Conservation (phyloP, 2,888 invertebrate genomes). For the Zootermopsis nevadensis region DNA sequence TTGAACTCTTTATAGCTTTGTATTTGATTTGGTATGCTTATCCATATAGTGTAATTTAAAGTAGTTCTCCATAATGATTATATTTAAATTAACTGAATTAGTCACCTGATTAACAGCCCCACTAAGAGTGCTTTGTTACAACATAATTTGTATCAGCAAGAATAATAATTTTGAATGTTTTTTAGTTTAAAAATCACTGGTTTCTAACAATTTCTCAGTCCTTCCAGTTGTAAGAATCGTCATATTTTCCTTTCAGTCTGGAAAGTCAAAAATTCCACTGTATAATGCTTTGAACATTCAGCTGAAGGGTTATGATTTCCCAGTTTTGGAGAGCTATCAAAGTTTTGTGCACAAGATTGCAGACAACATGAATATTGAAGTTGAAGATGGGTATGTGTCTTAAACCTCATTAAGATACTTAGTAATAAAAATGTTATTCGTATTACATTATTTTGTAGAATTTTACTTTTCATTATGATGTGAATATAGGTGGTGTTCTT, state of each 20-base stretch:
- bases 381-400: conserved; percentile 74
- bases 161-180: background rate
- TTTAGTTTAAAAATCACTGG: background rate
- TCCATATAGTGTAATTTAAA: too few relatives aligned
- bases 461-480: background rate
- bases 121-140: too few relatives aligned
- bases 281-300: conserved; percentile 82
- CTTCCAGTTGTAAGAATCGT: background rate
- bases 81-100: too few relatives aligned
- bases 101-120: too few relatives aligned
- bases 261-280: conserved; percentile 76
- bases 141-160: background rate
- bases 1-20: too few relatives aligned
- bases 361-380: conserved; percentile 78
- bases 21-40: too few relatives aligned
- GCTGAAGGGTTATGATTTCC: conserved; percentile 85
- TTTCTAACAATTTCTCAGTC: too few relatives aligned
- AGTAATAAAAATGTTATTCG: too few relatives aligned
- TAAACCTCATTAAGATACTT: too few relatives aligned
- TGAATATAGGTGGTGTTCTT: too few relatives aligned
- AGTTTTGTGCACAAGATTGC: conserved; percentile 80
- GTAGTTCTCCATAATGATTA: too few relatives aligned
- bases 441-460: too few relatives aligned
- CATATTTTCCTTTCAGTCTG: conserved; percentile 64
- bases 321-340: conserved; percentile 83